Evolutionary conservation across 2,113 vertebrate genomes (phyloP).

Genomic region (Oreocharis arfaki): DNA sequence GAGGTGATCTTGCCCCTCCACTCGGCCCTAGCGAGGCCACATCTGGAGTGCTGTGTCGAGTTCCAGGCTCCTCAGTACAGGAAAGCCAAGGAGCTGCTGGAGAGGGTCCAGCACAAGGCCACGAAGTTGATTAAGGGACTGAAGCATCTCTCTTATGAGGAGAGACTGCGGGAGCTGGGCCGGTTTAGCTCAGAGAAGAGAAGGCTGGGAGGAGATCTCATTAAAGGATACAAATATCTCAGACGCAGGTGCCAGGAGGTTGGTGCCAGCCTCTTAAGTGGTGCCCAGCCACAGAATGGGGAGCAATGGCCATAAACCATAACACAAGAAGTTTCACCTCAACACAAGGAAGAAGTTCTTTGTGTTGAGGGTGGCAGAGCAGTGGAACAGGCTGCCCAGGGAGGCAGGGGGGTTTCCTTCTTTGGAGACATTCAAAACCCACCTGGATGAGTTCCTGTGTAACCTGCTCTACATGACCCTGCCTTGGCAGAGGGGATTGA

Average conservation of each 20-base stretch:
- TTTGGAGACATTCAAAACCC: background rate
- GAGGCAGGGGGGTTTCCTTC: background rate
- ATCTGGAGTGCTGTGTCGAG: too few relatives aligned
- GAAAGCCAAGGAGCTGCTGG: background rate
- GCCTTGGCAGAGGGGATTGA: background rate
- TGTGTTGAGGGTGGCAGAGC: rapidly evolving
- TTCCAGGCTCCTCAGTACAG: background rate
- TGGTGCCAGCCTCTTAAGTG: background rate
- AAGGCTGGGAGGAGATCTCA: background rate
- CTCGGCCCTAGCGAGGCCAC: background rate
- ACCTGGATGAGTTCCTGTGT: background rate
- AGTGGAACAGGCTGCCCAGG: background rate
- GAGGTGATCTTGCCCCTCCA: background rate
- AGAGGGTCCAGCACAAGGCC: background rate
- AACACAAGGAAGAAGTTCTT: background rate
- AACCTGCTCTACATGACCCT: rapidly evolving
- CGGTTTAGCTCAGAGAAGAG: background rate
- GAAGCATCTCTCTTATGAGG: background rate
- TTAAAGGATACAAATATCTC: background rate
- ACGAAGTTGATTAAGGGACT: too few relatives aligned
- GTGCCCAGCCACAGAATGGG: background rate
- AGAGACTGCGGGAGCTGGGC: background rate
- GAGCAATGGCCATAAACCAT: background rate
- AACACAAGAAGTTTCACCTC: background rate
- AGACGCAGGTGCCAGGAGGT: too few relatives aligned